Evolutionary conservation across 2,888 invertebrate genomes (phyloP).

Genomic region (Bellardia pandia): DNA sequence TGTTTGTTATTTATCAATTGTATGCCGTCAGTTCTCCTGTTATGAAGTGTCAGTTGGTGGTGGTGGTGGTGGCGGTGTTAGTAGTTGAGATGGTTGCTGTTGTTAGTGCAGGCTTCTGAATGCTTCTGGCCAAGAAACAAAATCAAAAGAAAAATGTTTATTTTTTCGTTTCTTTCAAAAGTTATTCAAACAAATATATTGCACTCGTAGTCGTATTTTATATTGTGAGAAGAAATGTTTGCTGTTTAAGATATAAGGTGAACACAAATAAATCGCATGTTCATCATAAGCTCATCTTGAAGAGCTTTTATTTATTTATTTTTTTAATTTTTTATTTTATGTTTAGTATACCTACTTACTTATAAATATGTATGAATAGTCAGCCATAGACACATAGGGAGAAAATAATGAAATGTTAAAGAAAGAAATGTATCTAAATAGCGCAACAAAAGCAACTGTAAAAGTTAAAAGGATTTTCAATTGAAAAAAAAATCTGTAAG

Average conservation of each 20-base stretch:
- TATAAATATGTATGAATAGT: neutral
- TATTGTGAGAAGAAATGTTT: conserved; percentile 68
- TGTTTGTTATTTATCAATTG: conserved; percentile 71
- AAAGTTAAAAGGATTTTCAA: conserved; percentile 53
- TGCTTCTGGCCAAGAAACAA: conserved; percentile 65
- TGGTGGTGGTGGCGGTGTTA: conserved; percentile 40
- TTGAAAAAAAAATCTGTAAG: conserved; percentile 1
- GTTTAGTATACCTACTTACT: conserved; percentile 2
- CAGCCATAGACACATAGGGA: conserved; percentile 9
- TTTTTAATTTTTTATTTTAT: neutral
- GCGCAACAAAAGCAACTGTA: conserved; percentile 63
- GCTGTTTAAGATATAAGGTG: conserved; percentile 47
- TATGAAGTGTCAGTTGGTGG: conserved; percentile 65
- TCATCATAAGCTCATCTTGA: conserved; percentile 72
- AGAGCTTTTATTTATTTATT: neutral
- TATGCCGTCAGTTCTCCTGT: conserved; percentile 66
- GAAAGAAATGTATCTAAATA: conserved; percentile 53
- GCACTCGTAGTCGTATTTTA: conserved; percentile 40
- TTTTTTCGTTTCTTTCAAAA: conserved; percentile 18
- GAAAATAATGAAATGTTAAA: conserved; percentile 50
- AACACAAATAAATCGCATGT: conserved; percentile 74
- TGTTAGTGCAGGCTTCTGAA: conserved; percentile 66
- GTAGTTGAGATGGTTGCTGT: conserved; percentile 35
- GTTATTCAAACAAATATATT: conserved; percentile 46
- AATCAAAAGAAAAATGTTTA: conserved; percentile 32